A percentile compares a stretch with the other conserved stretches of the same genome.
Conservation (phyloP, 1,140 invertebrate genomes). For the Aphis craccivora region DNA sequence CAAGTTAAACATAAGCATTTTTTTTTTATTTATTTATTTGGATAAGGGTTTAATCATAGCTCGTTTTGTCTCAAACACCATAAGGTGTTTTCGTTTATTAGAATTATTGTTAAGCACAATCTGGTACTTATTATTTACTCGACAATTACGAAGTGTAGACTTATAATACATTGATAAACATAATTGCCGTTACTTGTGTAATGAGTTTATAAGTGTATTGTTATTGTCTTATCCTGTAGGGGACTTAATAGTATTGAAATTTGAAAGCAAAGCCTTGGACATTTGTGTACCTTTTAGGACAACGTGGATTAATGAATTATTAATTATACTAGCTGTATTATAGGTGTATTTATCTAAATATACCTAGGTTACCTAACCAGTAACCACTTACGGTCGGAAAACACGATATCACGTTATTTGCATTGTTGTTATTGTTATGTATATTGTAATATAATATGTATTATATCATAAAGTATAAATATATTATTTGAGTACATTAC, state of each 20-base stretch:
- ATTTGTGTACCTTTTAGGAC: not conserved
- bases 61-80: not conserved
- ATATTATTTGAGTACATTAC: not conserved
- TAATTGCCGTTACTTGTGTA: not conserved
- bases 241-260: not conserved
- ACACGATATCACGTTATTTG: not conserved
- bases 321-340: not conserved
- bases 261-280: not conserved
- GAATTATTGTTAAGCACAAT: not conserved
- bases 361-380: not conserved
- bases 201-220: not conserved
- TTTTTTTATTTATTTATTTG: not conserved
- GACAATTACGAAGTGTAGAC: not conserved
- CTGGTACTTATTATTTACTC: not conserved
- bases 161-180: not conserved
- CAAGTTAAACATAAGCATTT: not conserved
- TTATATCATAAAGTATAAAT: not conserved
- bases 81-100: not conserved
- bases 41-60: not conserved
- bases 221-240: not conserved
- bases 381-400: not conserved
- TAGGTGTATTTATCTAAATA: not conserved
- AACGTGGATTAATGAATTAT: not conserved
- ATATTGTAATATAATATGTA: not conserved
- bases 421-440: not conserved